Evolutionary conservation across 2,888 invertebrate species (phyloP).

Genomic region (Prosopocoilus inquinatus): DNA sequence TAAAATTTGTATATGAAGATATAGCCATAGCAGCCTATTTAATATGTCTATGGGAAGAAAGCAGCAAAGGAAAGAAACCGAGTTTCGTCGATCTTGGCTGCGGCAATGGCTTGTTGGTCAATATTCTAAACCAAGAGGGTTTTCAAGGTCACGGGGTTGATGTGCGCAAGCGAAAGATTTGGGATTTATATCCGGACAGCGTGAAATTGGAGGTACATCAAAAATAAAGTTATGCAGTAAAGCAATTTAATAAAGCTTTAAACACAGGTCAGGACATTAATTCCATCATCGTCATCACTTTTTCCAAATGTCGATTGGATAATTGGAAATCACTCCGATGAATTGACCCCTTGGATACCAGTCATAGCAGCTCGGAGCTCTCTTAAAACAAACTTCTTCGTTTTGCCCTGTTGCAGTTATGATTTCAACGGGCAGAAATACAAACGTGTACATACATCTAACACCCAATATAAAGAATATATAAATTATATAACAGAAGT

Average conservation of each 20-base stretch:
- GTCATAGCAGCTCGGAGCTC: constrained; percentile 82
- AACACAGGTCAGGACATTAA: constrained; percentile 64
- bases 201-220: constrained; percentile 62
- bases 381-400: constrained; percentile 74
- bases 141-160: constrained; percentile 80
- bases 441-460: constrained; percentile 64
- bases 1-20: constrained; percentile 96
- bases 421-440: constrained; percentile 88
- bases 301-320: constrained; percentile 85
- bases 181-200: constrained; percentile 72
- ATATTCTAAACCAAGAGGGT: constrained; percentile 83
- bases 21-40: constrained; percentile 90
- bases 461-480: constrained; percentile 78
- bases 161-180: constrained; percentile 80
- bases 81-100: constrained; percentile 92
- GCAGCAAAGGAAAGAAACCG: constrained; percentile 49
- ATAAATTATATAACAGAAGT: constrained; percentile 63
- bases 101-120: constrained; percentile 93
- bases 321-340: constrained; percentile 98
- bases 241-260: constrained; percentile 2
- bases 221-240: background rate
- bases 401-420: constrained; percentile 93
- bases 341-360: constrained; percentile 98
- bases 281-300: constrained; percentile 63
- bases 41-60: constrained; percentile 73